Base-by-base conservation (phyloP, 2,888 invertebrate species). In the Dicranocentrus wangi region DNA sequence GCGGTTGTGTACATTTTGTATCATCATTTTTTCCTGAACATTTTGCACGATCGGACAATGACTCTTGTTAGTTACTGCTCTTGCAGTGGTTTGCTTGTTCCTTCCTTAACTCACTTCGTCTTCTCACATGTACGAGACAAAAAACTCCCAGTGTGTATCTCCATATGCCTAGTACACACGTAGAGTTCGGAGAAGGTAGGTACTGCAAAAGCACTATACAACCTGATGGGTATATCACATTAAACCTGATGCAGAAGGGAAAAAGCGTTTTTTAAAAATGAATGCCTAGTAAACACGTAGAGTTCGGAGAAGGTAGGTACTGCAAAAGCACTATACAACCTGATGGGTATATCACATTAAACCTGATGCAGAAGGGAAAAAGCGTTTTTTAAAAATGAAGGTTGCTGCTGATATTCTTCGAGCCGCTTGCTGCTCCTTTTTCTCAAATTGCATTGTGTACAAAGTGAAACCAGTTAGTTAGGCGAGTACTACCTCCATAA, bases 41-140 rank as follows among this genome's bases (percentile, higher is more conserved):
- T 83, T 83, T 83, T 83, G 80, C 81, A 81, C 83, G 83, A 83
- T 83, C 83, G 83, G 83, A 83, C 83, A 83, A 83, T 83, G 83
- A 83, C 83, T 83, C 81, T 78, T 78, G 53, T 70, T 83, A 51
- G 28, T 53, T 73, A 71, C 71, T 79, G 15, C 27, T 61, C 42
- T 69, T 69, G 69, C 70, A 65, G 68, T 80, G 72, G 66, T 80
- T 75, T 68, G 58, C 53, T 71, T 71, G 76, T 81, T 80, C 81
- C 81, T 81, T 80, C 81, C 80, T 77, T 75, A 81, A 71, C 77
- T 43, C 27, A 61, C 69, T 77, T 68, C 27, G 32, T 47, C 25
- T 69, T 53, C 51, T 66, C 60, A 69, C 28, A 21, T 55, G 55
- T 7, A 55, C 10, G 55, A 55, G 77, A 69, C 77, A 69, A 69